Percentiles rank a stretch among this genome's conserved stretches.
Conservation (phyloP, 2,797 vertebrate species). For the Chelon labrosus region DNA sequence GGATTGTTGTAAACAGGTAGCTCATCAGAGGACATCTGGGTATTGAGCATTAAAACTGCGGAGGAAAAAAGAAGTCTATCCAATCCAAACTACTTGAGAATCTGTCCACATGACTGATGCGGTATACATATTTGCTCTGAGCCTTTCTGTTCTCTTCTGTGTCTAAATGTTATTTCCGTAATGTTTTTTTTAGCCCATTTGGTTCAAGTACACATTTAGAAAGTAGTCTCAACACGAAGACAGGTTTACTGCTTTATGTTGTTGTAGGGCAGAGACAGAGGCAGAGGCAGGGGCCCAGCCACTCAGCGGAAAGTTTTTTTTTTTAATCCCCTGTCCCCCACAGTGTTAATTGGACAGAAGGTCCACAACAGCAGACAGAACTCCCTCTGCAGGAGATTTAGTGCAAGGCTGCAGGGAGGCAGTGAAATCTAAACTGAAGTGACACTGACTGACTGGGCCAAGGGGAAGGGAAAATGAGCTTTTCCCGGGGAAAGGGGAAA, state of each 20-base stretch:
- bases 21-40: conserved; percentile 41
- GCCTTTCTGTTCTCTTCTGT: conserved; percentile 9
- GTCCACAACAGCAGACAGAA: conserved; percentile 56
- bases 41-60: conserved; percentile 28
- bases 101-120: conserved; percentile 32
- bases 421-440: conserved; percentile 83
- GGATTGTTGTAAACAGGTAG: conserved; percentile 61
- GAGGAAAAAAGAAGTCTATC: conserved; percentile 10
- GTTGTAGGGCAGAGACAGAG: not conserved
- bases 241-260: conserved; percentile 1
- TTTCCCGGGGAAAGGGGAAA: conserved; percentile 71
- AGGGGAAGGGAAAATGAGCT: conserved; percentile 75
- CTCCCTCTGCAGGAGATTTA: conserved; percentile 63
- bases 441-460: conserved; percentile 80
- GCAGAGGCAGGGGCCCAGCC: conserved; percentile 1
- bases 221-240: conserved; percentile 22
- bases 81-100: conserved; percentile 25
- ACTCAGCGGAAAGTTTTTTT: conserved; percentile 51
- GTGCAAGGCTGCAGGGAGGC: conserved; percentile 65
- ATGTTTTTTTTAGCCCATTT: not conserved
- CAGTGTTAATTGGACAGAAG: conserved; percentile 79
- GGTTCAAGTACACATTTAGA: conserved; percentile 17
- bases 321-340: conserved; percentile 61
- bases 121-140: conserved; percentile 6
- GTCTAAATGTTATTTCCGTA: conserved; percentile 11